Percentiles rank a stretch among this genome's conserved stretches.
phyloP scores from a whole-genome alignment of 2,888 invertebrate species.

The Cephalotes varians region DNA sequence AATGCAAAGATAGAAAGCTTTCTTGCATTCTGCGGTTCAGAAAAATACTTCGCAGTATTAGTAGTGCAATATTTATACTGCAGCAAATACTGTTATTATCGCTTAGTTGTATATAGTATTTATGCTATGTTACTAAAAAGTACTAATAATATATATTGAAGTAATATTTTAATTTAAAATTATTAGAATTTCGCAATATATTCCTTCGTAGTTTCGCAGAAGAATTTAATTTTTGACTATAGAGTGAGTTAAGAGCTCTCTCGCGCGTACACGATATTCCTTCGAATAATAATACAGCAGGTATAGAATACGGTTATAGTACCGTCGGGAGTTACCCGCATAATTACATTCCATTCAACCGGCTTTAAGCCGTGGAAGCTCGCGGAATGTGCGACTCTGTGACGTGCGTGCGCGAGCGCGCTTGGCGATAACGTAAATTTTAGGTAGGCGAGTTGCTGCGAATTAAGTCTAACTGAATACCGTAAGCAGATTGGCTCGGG shows the following conservation, averaged over 20 bases:
- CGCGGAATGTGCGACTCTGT: constrained; percentile 42
- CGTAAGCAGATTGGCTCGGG: constrained; percentile 27
- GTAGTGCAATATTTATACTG: neutral
- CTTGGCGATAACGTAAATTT: constrained; percentile 39
- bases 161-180: constrained; percentile 5
- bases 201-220: neutral
- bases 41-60: neutral
- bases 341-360: constrained; percentile 70
- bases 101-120: neutral
- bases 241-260: constrained; percentile 31
- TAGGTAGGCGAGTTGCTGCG: constrained; percentile 28
- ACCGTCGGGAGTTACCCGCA: constrained; percentile 63
- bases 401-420: constrained; percentile 32
- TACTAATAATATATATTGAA: neutral
- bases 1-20: neutral
- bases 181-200: constrained; percentile 5
- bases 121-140: neutral
- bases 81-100: too few species aligned
- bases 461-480: constrained; percentile 39
- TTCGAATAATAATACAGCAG: constrained; percentile 49
- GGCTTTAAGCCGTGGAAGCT: constrained; percentile 48
- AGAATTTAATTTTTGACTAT: constrained; percentile 44
- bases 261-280: constrained; percentile 30
- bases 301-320: constrained; percentile 52
- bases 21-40: neutral